Conservation (phyloP, 2,888 invertebrate genomes). For the Eupithecia vulgata region DNA sequence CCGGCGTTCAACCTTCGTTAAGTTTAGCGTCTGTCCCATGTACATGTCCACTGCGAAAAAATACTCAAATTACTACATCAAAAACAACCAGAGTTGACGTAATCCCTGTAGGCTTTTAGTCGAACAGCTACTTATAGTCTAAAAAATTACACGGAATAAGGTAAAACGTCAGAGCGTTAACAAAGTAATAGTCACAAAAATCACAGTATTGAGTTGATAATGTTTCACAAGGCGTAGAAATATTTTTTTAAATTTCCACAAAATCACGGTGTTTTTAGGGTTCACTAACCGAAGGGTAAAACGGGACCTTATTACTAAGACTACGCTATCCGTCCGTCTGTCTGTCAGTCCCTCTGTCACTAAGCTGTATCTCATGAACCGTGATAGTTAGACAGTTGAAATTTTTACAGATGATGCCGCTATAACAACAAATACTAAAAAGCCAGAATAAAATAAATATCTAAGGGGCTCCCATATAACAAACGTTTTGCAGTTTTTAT, state of each 20-base stretch:
- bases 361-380: no score
- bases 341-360: no score
- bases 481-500: no score
- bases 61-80: background rate
- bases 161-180: background rate
- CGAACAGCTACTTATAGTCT: no score
- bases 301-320: no score
- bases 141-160: background rate
- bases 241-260: background rate
- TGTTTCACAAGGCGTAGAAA: background rate
- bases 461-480: no score
- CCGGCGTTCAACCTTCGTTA: conserved; percentile 86
- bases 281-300: no score
- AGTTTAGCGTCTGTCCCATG: conserved; percentile 86
- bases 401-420: no score
- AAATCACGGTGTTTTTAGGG: background rate
- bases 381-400: no score
- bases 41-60: conserved; percentile 82
- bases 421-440: no score
- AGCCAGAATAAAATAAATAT: no score
- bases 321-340: no score
- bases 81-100: background rate
- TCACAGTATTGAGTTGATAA: background rate
- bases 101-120: background rate
- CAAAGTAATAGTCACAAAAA: background rate